These are phyloP conservation scores for Lissocephala sabroskyi DNA, from an alignment of 2,888 invertebrate species.

Conservation along the genomic window DNA sequence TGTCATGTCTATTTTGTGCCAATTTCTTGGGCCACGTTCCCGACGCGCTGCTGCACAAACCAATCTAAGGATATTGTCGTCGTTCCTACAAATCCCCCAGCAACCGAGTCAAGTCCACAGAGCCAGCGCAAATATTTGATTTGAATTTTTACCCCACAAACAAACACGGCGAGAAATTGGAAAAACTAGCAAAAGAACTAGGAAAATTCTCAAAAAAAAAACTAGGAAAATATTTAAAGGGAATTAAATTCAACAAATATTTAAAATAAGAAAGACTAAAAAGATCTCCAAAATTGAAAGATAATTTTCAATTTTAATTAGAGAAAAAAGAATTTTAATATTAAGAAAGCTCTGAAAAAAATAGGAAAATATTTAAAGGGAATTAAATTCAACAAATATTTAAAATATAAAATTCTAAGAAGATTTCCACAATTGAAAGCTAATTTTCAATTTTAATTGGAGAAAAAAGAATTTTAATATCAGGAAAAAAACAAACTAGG, in stretches of 20 bases:
- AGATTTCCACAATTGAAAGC: not conserved
- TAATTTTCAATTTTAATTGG: no score
- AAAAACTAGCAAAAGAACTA: not conserved
- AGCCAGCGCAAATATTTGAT: slow-evolving; percentile 61
- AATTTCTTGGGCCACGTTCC: slow-evolving; percentile 49
- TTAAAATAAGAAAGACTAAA: no score
- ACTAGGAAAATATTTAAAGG: not conserved
- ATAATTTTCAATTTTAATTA: no score
- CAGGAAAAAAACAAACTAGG: not conserved
- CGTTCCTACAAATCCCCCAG: slow-evolving; percentile 39
- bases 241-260: no score
- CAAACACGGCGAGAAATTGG: slow-evolving; percentile 18
- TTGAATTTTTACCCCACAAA: slow-evolving; percentile 26
- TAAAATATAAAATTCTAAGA: no score
- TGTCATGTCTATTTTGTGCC: slow-evolving; percentile 55
- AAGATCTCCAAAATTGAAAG: not conserved
- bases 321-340: not conserved
- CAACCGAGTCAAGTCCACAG: slow-evolving; percentile 20
- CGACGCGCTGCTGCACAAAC: slow-evolving; percentile 48
- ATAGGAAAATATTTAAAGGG: not conserved
- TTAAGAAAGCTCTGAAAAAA: not conserved
- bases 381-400: no score
- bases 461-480: not conserved
- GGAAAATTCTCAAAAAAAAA: not conserved
- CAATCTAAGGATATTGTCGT: slow-evolving; percentile 61